Evolutionary conservation across 2,888 invertebrate species (phyloP).

Genomic region (Drosophila flavopinicola): DNA sequence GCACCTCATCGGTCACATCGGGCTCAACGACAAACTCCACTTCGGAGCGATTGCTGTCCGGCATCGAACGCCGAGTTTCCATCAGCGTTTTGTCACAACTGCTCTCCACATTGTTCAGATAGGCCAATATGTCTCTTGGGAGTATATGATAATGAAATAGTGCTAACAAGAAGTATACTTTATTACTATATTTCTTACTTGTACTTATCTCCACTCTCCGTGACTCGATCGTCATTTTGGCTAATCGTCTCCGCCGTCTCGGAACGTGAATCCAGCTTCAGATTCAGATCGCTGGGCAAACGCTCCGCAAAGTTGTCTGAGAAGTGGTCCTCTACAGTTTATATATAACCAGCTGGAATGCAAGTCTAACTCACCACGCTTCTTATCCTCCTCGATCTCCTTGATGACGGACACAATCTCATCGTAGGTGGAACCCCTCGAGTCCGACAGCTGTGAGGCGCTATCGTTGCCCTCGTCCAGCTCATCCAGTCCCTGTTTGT

Average conservation of each 20-base stretch:
- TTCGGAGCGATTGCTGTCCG: constrained; percentile 83
- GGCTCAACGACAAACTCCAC: constrained; percentile 84
- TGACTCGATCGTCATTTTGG: constrained; percentile 46
- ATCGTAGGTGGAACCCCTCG: constrained; percentile 83
- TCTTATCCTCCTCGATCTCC: constrained; percentile 84
- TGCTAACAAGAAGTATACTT: too few relatives aligned
- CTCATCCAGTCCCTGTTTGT: constrained; percentile 62
- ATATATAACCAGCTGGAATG: neutral
- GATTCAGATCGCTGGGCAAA: constrained; percentile 70
- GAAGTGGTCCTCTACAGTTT: neutral
- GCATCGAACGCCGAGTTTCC: constrained; percentile 82
- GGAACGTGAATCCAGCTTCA: constrained; percentile 72
- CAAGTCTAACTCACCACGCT: constrained; percentile 66
- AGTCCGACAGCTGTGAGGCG: constrained; percentile 75
- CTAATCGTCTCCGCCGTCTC: constrained; percentile 71
- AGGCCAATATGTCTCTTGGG: constrained; percentile 83
- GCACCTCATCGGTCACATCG: constrained; percentile 84
- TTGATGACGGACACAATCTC: constrained; percentile 84
- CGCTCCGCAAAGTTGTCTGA: constrained; percentile 81
- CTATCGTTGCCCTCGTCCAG: constrained; percentile 69
- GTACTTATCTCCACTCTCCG: constrained; percentile 78
- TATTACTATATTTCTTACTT: constrained; percentile 58
- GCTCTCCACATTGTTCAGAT: constrained; percentile 84
- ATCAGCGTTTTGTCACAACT: constrained; percentile 84
- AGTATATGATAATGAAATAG: too few relatives aligned